phyloP scores from a whole-genome alignment of 2,797 vertebrate species.

The Phaenicophaeus curvirostris region DNA sequence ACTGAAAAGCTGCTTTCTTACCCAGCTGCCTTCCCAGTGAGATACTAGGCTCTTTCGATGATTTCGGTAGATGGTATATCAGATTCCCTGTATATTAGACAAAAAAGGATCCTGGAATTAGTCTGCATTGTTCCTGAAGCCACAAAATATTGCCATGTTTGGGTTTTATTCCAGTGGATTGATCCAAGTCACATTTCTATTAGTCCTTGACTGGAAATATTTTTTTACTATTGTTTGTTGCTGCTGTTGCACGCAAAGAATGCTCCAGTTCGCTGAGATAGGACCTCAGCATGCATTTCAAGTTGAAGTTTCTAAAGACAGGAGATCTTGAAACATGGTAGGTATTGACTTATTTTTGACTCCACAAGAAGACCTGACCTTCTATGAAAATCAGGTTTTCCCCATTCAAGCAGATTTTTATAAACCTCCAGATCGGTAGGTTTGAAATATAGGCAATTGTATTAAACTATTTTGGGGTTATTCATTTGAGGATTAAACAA shows the following conservation, averaged over 20 bases:
- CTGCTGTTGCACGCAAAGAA: background rate
- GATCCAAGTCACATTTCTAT: background rate
- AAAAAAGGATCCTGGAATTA: background rate
- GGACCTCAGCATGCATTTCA: background rate
- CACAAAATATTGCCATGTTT: background rate
- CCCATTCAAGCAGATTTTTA: background rate
- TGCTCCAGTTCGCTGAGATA: fast-evolving
- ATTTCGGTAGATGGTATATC: background rate
- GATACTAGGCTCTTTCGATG: background rate
- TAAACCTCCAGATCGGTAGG: background rate
- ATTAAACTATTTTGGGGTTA: background rate
- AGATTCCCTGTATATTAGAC: background rate
- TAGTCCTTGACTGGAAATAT: background rate
- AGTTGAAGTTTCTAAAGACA: background rate
- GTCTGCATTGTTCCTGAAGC: fast-evolving
- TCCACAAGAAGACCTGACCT: background rate
- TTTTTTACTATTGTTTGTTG: background rate
- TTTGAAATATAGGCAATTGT: background rate
- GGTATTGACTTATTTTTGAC: background rate
- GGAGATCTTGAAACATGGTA: background rate
- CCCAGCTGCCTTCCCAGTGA: background rate
- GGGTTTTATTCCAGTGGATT: background rate
- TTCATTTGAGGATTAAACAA: background rate
- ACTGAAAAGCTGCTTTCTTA: background rate
- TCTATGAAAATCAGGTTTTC: background rate